phyloP scores from a whole-genome alignment of 2,797 vertebrate genomes.

The Falco peregrinus region DNA sequence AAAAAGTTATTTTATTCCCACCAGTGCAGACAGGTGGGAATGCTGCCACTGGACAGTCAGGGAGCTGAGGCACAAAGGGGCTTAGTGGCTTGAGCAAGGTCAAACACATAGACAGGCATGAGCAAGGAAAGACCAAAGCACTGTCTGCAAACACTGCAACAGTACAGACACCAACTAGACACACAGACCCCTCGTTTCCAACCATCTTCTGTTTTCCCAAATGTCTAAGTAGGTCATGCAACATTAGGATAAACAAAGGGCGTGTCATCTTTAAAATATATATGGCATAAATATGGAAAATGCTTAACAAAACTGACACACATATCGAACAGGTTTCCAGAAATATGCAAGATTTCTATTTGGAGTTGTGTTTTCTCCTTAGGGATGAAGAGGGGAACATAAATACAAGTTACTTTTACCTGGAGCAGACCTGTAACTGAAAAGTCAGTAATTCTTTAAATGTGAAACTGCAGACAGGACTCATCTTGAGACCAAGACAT shows the following conservation, averaged over 20 bases:
- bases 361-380: not conserved
- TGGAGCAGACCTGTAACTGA: not conserved
- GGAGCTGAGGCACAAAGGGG: not conserved
- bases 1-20: not conserved
- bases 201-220: not conserved
- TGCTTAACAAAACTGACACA: not conserved
- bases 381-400: not conserved
- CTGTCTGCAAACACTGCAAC: not conserved
- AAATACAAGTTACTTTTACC: not conserved
- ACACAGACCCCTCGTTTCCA: not conserved
- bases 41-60: not conserved
- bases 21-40: not conserved
- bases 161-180: not conserved
- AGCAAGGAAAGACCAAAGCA: not conserved
- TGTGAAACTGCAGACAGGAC: not conserved
- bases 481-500: not conserved
- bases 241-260: not conserved
- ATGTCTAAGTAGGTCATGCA: not conserved
- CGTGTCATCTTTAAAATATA: not conserved
- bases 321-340: not conserved
- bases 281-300: not conserved
- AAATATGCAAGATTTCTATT: not conserved
- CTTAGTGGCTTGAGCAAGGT: not conserved
- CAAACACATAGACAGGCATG: not conserved
- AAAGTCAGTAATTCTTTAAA: not conserved